Percentiles rank a stretch among this genome's conserved stretches.
Conservation (phyloP, 2,888 invertebrate species). For the Melieria crassipennis region DNA sequence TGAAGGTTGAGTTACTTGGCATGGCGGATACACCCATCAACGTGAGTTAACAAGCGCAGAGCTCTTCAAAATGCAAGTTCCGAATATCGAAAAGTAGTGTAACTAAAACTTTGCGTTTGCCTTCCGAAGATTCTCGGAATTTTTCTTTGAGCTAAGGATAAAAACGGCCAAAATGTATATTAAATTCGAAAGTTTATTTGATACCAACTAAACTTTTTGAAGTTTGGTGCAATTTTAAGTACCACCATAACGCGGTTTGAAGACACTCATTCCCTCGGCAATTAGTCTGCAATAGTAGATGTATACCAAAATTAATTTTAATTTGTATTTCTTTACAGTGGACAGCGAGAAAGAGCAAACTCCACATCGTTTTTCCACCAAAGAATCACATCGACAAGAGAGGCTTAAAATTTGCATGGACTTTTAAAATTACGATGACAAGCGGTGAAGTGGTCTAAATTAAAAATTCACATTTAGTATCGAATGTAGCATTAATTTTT, state of each 20-base stretch:
- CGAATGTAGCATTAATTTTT: too few species aligned
- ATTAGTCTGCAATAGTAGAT: too few species aligned
- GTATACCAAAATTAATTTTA: neutral
- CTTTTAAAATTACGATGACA: conserved; percentile 59
- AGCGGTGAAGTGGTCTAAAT: neutral
- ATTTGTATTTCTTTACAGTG: conserved; percentile 51
- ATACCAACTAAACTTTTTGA: too few species aligned
- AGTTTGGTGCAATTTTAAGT: too few species aligned
- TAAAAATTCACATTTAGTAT: too few species aligned
- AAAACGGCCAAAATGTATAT: neutral
- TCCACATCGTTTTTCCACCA: conserved; percentile 59
- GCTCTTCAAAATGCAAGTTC: too few species aligned
- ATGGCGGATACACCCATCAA: conserved; percentile 54
- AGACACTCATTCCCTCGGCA: too few species aligned
- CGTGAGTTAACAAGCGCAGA: conserved; percentile 42
- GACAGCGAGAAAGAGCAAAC: conserved; percentile 45
- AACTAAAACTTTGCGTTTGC: neutral
- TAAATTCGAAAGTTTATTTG: too few species aligned
- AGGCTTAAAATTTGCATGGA: conserved; percentile 62
- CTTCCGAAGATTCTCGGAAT: neutral
- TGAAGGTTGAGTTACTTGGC: conserved; percentile 68
- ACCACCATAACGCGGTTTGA: too few species aligned
- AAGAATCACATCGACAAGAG: conserved; percentile 61
- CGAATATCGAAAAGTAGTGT: neutral
- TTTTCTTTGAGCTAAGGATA: neutral